phyloP scores from a whole-genome alignment of 1,140 invertebrate species.

The Scaptomyza hsui region DNA sequence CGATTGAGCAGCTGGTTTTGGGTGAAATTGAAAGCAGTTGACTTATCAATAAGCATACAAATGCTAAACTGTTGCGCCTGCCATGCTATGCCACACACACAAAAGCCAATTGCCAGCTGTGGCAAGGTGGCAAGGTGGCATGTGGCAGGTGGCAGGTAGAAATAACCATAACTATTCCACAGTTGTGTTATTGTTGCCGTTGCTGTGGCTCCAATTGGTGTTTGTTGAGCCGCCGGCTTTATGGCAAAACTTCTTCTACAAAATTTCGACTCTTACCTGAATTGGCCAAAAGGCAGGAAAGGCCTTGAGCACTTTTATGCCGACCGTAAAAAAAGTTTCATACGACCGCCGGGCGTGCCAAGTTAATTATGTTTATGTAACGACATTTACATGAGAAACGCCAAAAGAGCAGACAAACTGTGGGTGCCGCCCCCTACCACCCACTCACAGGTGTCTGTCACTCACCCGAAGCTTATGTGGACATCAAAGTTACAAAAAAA shows the following conservation, averaged over 20 bases:
- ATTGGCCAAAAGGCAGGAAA: slow-evolving; percentile 31
- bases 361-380: slow-evolving; percentile 77
- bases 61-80: slow-evolving; percentile 63
- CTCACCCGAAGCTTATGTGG: slow-evolving; percentile 12
- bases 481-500: slow-evolving; percentile 48
- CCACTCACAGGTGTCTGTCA: background rate
- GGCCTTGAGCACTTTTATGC: slow-evolving; percentile 59
- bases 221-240: slow-evolving; percentile 28
- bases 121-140: background rate
- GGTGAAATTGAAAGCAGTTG: slow-evolving; percentile 20
- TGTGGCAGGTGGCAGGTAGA: slow-evolving; percentile 13
- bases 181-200: slow-evolving; percentile 1
- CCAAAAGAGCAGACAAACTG: slow-evolving; percentile 51
- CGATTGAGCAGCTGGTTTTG: slow-evolving; percentile 42
- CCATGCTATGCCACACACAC: background rate
- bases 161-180: slow-evolving; percentile 10
- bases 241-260: slow-evolving; percentile 36
- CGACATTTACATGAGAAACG: slow-evolving; percentile 69
- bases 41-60: slow-evolving; percentile 57
- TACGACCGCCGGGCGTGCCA: slow-evolving; percentile 51
- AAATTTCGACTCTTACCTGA: slow-evolving; percentile 9
- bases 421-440: too few relatives aligned
- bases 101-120: slow-evolving; percentile 4
- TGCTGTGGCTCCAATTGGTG: background rate
- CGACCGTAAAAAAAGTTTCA: slow-evolving; percentile 69